Base-by-base conservation (phyloP, 2,888 invertebrate genomes). In the Cerceris ruficornis region DNA sequence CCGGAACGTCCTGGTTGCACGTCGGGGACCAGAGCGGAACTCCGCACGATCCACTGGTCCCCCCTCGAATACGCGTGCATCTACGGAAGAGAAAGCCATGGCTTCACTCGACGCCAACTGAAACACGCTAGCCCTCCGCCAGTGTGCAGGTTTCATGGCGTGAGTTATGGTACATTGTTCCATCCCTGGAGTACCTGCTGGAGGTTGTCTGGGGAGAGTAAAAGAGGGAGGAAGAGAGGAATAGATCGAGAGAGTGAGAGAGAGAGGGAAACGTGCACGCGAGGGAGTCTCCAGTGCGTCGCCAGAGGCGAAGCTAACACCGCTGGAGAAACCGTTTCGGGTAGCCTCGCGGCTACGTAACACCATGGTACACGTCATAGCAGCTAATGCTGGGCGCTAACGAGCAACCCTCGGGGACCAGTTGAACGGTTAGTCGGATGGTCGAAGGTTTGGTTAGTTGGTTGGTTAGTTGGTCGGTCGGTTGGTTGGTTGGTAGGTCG, bases 111-210 rank as follows among this genome's bases (percentile, higher is more conserved):
- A 28, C 28, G 28, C 28, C 69, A 68, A 64, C 61, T 74, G 60
- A 72, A 81, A 77, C 78, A 76, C 80, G 75, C 72, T 74, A 76
- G 57, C 72, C 75, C 71, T 43, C 59, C 52, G 73, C 67, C 69
- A 71, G 73, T 71, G 70, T 71, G 70, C 82, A 70, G 75, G 75
- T 60, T 58, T 70, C 46, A n/a, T 17, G 41, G 64, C 62, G 84
- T 87, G 88, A 89, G 81, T 89, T 89, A 88, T 87, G 84, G 87
- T 75, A 87, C 88, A 88, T 89, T 89, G 88, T 89, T 88, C 85
- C 83, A 81, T 82, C 82, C 75, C 83, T 49, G 62, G 39, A 62
- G 69, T 69, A 66, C 57, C 57, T 57, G 55, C 46, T 28, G 28
- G 28, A 28, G 17, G 17, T 13, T 42, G 57, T 13, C 39, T n/a